Conservation (phyloP, 92 coral and sea anemone genomes). For the Actinernus sp. region DNA sequence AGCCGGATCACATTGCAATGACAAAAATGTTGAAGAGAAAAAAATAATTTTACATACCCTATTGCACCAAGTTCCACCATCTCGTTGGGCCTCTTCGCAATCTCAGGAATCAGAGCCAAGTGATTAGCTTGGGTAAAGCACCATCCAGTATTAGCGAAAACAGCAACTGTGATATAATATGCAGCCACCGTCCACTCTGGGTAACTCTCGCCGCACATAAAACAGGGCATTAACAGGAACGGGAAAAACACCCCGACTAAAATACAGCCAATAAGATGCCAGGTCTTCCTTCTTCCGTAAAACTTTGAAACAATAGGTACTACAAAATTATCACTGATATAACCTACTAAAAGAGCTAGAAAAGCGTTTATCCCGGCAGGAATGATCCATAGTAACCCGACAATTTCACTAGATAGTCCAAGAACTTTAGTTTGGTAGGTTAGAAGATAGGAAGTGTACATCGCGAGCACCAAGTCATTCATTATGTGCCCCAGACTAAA, state of each 20-base stretch:
- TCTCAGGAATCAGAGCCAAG: conserved; percentile 79
- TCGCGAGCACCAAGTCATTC: conserved; percentile 53
- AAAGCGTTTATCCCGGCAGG: conserved; percentile 47
- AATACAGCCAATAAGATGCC: conserved; percentile 75
- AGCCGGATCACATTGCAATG: too few relatives aligned
- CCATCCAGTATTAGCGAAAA: conserved; percentile 58
- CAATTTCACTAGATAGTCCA: conserved; percentile 65
- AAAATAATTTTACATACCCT: too few relatives aligned
- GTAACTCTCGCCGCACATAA: conserved; percentile 42
- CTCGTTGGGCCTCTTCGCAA: conserved; percentile 79
- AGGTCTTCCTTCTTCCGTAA: conserved; percentile 72
- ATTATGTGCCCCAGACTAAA: conserved; percentile 78
- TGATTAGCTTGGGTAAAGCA: conserved; percentile 64
- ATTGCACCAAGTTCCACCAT: conserved; percentile 82
- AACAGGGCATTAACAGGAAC: conserved; percentile 76
- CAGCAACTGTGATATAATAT: conserved; percentile 47
- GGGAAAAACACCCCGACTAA: conserved; percentile 62
- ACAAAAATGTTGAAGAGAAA: too few relatives aligned
- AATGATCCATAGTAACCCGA: conserved; percentile 70
- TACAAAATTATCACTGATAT: conserved; percentile 45
- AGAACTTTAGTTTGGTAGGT: conserved; percentile 75
- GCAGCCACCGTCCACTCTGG: conserved; percentile 52
- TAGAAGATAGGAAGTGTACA: conserved; percentile 63
- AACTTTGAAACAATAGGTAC: conserved; percentile 55
- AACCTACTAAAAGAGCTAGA: conserved; percentile 45